Conservation (phyloP, 1,140 invertebrate species). For the Euborellia annulipes region DNA sequence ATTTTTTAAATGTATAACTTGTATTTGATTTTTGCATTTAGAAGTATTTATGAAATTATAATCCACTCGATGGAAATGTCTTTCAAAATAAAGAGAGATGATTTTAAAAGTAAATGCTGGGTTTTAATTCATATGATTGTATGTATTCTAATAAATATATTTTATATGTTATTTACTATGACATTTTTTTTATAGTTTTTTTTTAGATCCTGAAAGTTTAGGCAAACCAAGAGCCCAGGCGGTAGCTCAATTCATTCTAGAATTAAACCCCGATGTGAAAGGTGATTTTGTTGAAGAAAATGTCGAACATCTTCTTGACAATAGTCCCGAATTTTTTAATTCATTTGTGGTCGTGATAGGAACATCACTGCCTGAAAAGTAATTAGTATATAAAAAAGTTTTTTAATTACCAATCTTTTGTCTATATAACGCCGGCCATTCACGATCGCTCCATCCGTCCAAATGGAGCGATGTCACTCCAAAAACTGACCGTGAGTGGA, state of each 20-base stretch:
- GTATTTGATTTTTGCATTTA: too few relatives aligned
- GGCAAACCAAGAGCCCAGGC: conserved; percentile 72
- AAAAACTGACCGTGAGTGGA: too few relatives aligned
- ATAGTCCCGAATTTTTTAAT: conserved; percentile 79
- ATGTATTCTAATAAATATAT: neutral
- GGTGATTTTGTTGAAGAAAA: conserved; percentile 86
- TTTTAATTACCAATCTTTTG: too few relatives aligned
- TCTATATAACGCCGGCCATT: too few relatives aligned
- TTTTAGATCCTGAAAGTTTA: conserved; percentile 60
- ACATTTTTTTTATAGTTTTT: conserved; percentile 50
- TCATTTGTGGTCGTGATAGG: conserved; percentile 80
- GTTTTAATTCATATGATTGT: conserved; percentile 4
- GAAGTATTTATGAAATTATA: too few relatives aligned
- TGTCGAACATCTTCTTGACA: conserved; percentile 63
- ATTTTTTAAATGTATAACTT: too few relatives aligned
- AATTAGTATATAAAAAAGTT: too few relatives aligned
- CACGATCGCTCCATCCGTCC: too few relatives aligned
- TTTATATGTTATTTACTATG: conserved; percentile 2
- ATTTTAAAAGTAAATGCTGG: too few relatives aligned
- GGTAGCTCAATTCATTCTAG: conserved; percentile 63
- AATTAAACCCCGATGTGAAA: conserved; percentile 84
- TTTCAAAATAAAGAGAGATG: too few relatives aligned
- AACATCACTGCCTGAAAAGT: conserved; percentile 70
- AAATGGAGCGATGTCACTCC: too few relatives aligned
- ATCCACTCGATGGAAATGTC: too few relatives aligned